phyloP scores from a whole-genome alignment of 2,113 vertebrate species.

The Callopanchax toddi region DNA sequence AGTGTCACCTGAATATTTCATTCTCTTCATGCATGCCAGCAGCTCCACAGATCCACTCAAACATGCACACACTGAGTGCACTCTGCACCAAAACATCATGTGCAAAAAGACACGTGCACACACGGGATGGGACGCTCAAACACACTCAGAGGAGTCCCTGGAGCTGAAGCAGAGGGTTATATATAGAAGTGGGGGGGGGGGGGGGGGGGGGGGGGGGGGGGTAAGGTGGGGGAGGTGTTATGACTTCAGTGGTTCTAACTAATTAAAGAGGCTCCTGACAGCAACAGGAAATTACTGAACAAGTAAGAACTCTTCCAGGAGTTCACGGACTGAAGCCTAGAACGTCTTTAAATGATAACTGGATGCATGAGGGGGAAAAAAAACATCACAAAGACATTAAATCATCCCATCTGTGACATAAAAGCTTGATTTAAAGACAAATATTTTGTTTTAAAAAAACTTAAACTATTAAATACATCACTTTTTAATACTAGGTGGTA shows the following conservation, averaged over 20 bases:
- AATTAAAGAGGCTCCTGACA: constrained; percentile 69
- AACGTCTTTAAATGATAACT: too few relatives aligned
- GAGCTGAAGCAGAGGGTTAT: constrained; percentile 55
- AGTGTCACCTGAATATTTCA: constrained; percentile 76
- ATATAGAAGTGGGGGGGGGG: constrained; percentile 53
- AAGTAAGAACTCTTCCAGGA: too few relatives aligned
- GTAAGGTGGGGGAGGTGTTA: constrained; percentile 45
- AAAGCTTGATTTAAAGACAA: too few relatives aligned
- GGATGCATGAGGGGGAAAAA: too few relatives aligned
- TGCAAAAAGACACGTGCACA: constrained; percentile 24
- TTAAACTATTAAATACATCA: too few relatives aligned
- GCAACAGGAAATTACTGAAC: constrained; percentile 49
- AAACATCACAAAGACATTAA: too few relatives aligned
- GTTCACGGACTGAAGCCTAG: too few relatives aligned
- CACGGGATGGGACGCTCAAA: constrained; percentile 27
- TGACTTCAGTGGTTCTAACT: constrained; percentile 60
- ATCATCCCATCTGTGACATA: too few relatives aligned
- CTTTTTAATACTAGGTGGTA: too few relatives aligned
- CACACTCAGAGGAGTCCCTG: constrained; percentile 48
- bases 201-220: constrained; percentile 16
- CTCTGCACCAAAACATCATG: constrained; percentile 26
- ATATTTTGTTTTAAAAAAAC: too few relatives aligned
- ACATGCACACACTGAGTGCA: constrained; percentile 18
- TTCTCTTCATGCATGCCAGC: constrained; percentile 45
- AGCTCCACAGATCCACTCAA: constrained; percentile 27